Evolutionary conservation across 64 coral and sea anemone species (phyloP).

Genomic region (Montipora foliosa): DNA sequence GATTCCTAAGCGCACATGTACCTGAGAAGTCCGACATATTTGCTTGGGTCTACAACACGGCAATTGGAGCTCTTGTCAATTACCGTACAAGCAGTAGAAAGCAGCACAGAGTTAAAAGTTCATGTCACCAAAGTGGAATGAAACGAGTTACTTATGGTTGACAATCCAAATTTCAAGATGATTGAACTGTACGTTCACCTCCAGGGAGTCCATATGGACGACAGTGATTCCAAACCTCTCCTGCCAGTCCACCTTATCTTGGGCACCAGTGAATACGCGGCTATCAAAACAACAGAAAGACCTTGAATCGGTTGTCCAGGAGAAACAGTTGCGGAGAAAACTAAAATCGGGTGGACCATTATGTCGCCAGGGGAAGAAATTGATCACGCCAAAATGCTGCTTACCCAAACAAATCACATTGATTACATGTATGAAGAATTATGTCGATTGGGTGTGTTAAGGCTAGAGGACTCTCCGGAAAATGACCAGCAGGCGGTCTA

Average conservation of each 20-base stretch:
- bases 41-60: constrained; percentile 24
- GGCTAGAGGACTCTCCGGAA: background rate
- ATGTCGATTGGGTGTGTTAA: background rate
- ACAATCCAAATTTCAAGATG: background rate
- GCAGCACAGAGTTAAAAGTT: no score
- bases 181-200: background rate
- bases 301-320: background rate
- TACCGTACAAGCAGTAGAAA: background rate
- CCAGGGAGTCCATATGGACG: background rate
- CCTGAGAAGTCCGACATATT: background rate
- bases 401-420: no score
- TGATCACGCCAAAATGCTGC: background rate
- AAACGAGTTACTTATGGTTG: background rate
- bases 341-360: background rate
- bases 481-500: background rate
- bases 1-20: background rate
- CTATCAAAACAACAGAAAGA: background rate
- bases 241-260: no score
- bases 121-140: background rate
- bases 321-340: constrained; percentile 6
- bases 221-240: no score
- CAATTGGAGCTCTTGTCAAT: background rate
- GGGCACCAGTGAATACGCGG: background rate
- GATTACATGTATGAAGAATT: constrained; percentile 14
- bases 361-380: background rate